Conservation (phyloP, 2,113 vertebrate species). For the Plestiodon gilberti region DNA sequence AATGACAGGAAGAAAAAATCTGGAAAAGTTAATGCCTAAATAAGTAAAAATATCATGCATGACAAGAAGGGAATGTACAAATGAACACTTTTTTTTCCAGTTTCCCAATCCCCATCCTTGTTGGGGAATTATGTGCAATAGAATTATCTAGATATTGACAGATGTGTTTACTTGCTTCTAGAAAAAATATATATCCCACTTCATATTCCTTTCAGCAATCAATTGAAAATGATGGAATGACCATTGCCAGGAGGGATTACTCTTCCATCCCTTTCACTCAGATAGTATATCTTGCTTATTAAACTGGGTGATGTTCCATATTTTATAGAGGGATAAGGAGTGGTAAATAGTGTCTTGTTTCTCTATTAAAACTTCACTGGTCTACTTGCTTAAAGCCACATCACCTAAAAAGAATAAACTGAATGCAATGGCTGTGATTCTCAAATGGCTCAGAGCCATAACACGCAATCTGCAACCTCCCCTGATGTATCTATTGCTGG, state of each 20-base stretch:
- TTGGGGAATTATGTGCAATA: accelerated
- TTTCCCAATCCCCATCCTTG: neutral
- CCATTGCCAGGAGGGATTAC: slow-evolving; percentile 42
- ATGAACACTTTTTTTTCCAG: slow-evolving; percentile 20
- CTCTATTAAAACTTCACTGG: slow-evolving; percentile 14
- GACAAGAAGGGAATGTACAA: slow-evolving; percentile 55
- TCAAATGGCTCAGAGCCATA: neutral
- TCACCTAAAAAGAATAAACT: neutral
- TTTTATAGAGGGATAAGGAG: slow-evolving; percentile 38
- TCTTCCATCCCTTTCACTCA: slow-evolving; percentile 36
- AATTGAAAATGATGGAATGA: slow-evolving; percentile 57
- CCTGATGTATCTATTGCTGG: neutral
- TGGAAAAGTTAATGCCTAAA: slow-evolving; percentile 62
- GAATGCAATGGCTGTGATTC: slow-evolving; percentile 3
- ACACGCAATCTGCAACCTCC: neutral
- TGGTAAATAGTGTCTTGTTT: slow-evolving; percentile 36
- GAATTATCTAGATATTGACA: slow-evolving; percentile 69
- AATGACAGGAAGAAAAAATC: slow-evolving; percentile 61
- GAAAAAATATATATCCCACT: slow-evolving; percentile 63
- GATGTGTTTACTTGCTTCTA: slow-evolving; percentile 63
- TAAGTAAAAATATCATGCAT: slow-evolving; percentile 59
- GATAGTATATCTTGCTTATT: slow-evolving; percentile 53
- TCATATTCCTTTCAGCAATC: slow-evolving; percentile 56
- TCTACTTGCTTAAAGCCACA: neutral
- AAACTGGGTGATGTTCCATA: slow-evolving; percentile 32